phyloP scores from a whole-genome alignment of 1,140 invertebrate genomes.

The Conus betulinus region DNA sequence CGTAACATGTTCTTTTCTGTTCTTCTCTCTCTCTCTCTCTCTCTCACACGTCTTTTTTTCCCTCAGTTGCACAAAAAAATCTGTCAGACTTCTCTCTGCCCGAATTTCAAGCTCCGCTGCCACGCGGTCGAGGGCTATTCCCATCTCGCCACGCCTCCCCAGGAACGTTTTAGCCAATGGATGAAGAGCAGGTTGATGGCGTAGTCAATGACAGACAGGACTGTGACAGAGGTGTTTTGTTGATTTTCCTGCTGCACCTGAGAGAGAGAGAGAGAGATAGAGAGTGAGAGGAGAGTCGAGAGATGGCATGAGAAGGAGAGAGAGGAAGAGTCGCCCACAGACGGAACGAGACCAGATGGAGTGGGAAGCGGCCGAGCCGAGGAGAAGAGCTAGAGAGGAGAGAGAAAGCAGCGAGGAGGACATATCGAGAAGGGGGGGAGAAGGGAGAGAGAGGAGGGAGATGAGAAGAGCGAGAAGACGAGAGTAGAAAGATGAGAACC shows the following conservation, averaged over 20 bases:
- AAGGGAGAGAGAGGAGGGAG: no score
- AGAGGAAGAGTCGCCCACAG: no score
- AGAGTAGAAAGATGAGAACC: no score
- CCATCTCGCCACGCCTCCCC: neutral
- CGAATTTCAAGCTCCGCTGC: neutral
- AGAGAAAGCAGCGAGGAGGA: no score
- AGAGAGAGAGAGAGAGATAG: no score
- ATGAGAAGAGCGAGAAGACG: no score
- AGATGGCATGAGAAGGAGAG: no score
- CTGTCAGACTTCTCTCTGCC: neutral
- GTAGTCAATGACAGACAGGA: neutral
- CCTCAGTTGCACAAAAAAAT: neutral
- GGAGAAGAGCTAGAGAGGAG: no score
- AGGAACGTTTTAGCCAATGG: neutral
- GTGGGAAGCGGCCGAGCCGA: no score
- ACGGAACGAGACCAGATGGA: no score
- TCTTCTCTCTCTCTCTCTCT: neutral
- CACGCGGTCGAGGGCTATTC: neutral
- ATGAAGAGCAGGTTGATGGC: neutral
- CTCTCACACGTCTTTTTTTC: neutral
- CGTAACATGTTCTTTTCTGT: neutral
- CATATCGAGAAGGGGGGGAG: no score
- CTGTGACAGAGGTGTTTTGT: neutral
- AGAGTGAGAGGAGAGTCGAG: no score
- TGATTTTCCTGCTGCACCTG: neutral